Evolutionary conservation across 2,797 vertebrate species (phyloP).

Genomic region (Okamejei kenojei): DNA sequence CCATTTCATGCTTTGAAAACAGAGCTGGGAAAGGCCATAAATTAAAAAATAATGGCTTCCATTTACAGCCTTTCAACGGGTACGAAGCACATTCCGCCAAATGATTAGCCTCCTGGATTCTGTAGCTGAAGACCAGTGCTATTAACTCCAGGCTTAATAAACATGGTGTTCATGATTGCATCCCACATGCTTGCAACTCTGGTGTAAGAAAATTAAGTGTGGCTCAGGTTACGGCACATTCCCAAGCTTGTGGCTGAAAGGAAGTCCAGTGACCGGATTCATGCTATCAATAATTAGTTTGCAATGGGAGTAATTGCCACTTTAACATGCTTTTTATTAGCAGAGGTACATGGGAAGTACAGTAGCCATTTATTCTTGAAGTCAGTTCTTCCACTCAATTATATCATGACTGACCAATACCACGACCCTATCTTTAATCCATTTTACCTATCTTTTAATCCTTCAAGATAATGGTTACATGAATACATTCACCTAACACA

Average conservation of each 20-base stretch:
- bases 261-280: not conserved
- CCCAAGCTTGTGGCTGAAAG: not conserved
- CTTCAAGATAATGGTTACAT: too few species aligned
- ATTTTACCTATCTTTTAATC: too few species aligned
- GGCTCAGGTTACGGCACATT: not conserved
- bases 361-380: not conserved
- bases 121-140: too few species aligned
- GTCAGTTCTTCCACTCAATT: not conserved
- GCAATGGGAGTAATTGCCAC: not conserved
- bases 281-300: not conserved
- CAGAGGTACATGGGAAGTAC: not conserved
- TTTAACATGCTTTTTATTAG: not conserved
- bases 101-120: not conserved
- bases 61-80: not conserved
- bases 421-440: not conserved
- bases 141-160: not conserved
- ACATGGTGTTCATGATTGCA: not conserved
- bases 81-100: not conserved
- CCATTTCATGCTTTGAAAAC: slow-evolving; percentile 5
- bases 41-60: not conserved
- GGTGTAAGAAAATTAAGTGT: not conserved
- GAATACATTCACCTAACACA: not conserved
- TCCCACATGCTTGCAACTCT: not conserved
- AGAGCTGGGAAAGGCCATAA: not conserved
- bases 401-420: not conserved